Conservation (phyloP, 2,888 invertebrate genomes). For the Caenorhabditis auriculariae region DNA sequence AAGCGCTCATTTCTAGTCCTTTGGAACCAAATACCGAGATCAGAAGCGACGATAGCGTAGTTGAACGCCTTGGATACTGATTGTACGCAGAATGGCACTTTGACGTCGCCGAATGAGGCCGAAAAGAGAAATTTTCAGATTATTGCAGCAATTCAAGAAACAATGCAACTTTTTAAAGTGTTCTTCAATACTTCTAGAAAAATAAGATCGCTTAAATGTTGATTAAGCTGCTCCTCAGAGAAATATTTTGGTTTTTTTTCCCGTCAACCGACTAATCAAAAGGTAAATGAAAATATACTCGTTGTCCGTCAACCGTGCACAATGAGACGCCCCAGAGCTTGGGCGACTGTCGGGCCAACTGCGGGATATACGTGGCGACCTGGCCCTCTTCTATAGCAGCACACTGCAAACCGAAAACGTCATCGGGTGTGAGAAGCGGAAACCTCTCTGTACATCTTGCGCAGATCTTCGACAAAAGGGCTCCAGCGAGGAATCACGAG, state of each 20-base stretch:
- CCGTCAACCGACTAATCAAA: background rate
- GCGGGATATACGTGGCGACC: constrained; percentile 80
- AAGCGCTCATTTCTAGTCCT: no score
- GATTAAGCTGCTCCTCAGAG: no score
- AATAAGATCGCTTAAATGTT: no score
- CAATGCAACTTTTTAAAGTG: no score
- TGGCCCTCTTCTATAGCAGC: constrained; percentile 30
- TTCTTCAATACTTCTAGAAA: no score
- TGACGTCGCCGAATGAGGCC: constrained; percentile 76
- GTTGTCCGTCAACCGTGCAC: constrained; percentile 78
- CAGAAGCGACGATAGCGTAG: constrained; percentile 53
- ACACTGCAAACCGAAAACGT: constrained; percentile 10
- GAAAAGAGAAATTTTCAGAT: constrained; percentile 2
- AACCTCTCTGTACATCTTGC: constrained; percentile 72
- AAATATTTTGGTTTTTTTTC: constrained; percentile 1
- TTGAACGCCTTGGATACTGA: constrained; percentile 72
- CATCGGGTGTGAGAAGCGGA: background rate
- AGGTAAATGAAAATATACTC: constrained; percentile 15
- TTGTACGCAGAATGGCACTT: constrained; percentile 88
- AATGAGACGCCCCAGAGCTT: constrained; percentile 84
- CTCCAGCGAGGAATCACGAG: constrained; percentile 92
- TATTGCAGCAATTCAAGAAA: background rate
- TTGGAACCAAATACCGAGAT: no score
- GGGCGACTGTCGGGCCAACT: constrained; percentile 75
- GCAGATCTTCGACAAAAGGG: constrained; percentile 85